phyloP scores from a whole-genome alignment of 1,140 invertebrate species.

The Periplaneta americana region DNA sequence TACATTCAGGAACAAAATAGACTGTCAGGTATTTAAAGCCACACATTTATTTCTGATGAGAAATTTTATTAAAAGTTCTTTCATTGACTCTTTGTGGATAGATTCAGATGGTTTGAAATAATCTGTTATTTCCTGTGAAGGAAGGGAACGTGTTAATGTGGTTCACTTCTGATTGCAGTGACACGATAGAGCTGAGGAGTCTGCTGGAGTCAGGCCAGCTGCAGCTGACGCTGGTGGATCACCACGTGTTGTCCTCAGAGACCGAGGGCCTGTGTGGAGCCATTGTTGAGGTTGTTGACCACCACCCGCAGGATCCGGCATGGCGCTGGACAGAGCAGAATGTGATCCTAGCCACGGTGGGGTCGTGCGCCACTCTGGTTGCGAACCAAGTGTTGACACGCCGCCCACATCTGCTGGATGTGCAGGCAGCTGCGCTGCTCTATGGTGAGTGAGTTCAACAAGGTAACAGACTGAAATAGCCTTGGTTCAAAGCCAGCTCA shows the following conservation, averaged over 20 bases:
- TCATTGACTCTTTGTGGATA: too few relatives aligned
- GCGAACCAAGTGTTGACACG: slow-evolving; percentile 45
- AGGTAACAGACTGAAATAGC: too few relatives aligned
- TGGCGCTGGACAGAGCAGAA: slow-evolving; percentile 35
- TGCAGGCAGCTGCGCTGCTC: slow-evolving; percentile 32
- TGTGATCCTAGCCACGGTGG: slow-evolving; percentile 51
- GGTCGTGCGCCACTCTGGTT: slow-evolving; percentile 67
- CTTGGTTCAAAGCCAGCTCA: too few relatives aligned
- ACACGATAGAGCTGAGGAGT: slow-evolving; percentile 47
- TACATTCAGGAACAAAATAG: too few relatives aligned
- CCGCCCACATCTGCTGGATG: slow-evolving; percentile 27
- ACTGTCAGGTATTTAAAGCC: too few relatives aligned
- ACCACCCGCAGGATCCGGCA: slow-evolving; percentile 51
- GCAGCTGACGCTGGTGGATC: slow-evolving; percentile 63
- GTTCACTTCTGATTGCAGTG: too few relatives aligned
- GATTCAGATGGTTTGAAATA: too few relatives aligned
- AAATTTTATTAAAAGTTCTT: too few relatives aligned
- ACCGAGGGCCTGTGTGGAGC: slow-evolving; percentile 38
- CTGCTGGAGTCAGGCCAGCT: slow-evolving; percentile 39
- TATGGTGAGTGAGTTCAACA: slow-evolving; percentile 36
- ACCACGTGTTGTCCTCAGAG: slow-evolving; percentile 53
- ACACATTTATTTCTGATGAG: too few relatives aligned
- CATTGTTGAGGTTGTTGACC: slow-evolving; percentile 65
- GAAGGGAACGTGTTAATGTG: too few relatives aligned
- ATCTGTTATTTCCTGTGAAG: too few relatives aligned